Evolutionary conservation across 2,113 vertebrate species (phyloP).

Genomic region (Agapornis roseicollis): DNA sequence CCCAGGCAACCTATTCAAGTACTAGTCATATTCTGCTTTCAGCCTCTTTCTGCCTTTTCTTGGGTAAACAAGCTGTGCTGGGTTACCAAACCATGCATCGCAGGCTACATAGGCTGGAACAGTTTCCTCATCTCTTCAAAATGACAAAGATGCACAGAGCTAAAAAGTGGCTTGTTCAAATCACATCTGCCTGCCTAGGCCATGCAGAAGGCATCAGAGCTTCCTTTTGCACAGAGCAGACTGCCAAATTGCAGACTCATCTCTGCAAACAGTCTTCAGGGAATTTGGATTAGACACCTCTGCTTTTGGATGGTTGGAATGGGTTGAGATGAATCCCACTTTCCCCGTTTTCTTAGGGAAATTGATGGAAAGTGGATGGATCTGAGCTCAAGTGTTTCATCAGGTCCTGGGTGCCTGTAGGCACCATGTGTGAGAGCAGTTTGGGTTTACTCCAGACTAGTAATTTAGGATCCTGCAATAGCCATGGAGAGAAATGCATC

Average conservation of each 20-base stretch:
- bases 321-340: no score
- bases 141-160: neutral
- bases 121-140: neutral
- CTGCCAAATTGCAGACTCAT: neutral
- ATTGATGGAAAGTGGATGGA: no score
- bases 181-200: neutral
- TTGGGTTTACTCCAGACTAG: neutral
- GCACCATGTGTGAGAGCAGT: no score
- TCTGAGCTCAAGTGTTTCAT: no score
- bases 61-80: neutral
- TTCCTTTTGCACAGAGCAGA: neutral
- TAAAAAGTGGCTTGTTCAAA: neutral
- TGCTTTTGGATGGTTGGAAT: no score
- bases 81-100: neutral
- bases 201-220: neutral
- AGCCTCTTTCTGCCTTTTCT: neutral
- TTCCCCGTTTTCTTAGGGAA: no score
- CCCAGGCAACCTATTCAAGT: neutral
- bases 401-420: no score
- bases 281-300: neutral
- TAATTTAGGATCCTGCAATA: neutral
- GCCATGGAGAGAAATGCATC: fast-evolving
- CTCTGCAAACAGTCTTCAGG: neutral
- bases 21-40: neutral
- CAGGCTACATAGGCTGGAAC: neutral